These are phyloP conservation scores for Noctua comes DNA, from an alignment of 2,888 invertebrate species.

Conservation along the genomic window DNA sequence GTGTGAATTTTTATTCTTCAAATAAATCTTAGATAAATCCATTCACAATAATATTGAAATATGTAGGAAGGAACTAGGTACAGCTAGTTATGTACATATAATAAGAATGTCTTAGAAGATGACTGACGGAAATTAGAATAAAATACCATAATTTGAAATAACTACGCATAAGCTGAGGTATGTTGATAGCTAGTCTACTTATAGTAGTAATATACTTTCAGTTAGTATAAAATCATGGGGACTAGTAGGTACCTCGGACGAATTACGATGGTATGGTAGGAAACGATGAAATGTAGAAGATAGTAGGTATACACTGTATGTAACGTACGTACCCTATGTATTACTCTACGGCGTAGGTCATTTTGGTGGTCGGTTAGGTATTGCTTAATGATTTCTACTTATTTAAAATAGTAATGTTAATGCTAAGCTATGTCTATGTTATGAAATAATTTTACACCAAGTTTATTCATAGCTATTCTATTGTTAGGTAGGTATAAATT, in stretches of 20 bases:
- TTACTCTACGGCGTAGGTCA: background rate
- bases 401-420: background rate
- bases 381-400: background rate
- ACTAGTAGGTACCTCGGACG: background rate
- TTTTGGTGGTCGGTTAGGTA: background rate
- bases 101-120: background rate
- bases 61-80: background rate
- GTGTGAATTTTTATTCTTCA: background rate
- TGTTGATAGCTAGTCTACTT: background rate
- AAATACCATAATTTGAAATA: background rate
- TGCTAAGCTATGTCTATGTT: background rate
- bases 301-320: background rate
- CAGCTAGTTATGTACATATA: background rate
- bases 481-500: background rate
- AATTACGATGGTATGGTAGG: background rate
- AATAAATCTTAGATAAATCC: background rate
- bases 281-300: background rate
- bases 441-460: background rate
- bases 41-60: background rate
- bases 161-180: background rate
- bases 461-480: conserved; percentile 5
- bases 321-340: background rate
- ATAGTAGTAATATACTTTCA: too few relatives aligned
- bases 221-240: background rate
- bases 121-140: background rate